Base-by-base conservation (phyloP, 2,113 vertebrate genomes). In the Porphyrio hochstetteri region DNA sequence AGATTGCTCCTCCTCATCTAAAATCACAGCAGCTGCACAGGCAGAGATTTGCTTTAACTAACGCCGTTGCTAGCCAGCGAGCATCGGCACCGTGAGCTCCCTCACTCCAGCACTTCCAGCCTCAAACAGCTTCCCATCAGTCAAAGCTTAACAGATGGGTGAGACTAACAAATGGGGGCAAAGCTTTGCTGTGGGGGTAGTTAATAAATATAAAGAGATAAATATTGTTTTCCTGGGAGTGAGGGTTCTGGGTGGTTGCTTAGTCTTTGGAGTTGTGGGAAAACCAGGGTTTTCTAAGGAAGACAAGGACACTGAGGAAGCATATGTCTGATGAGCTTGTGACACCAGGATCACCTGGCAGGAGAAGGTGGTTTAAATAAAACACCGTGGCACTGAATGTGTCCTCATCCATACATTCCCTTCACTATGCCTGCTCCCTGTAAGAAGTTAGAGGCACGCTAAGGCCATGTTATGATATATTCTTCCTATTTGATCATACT, bases 1-100 rank as follows among this genome's bases (percentile, higher is more conserved):
- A 2, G 7, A 15, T 2, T 0, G 1, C 52, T 86, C 50, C 50
- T 82, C 24, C 77, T 65, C 8, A 0, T 24, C 82, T 84, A 31
- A 56, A 77, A 24, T 48, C 12, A 10, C 70, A 86, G 46, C 92
- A 93, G 87, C 78, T 95, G 87, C 87, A 40, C 10, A 5, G 78
- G 50, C 87, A 79, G 50, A 74, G 75, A 4, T 77, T 87, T 72
- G 79, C 50, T 57, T 27, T 36, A 35, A 29, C 16, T 9, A 13
- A 16, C 5, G 12, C 35, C 6, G 25, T 17, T 69, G 50, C 72
- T 61, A 23, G 31, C 64, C 88, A 78, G 50, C 8, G 9, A 77
- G 67, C 75, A 60, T 9, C 13, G 27, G 9, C 82, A 25, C 24
- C 1, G 46, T 3, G 13, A 63, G 23, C 23, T 8, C 52, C 42